Evolutionary conservation across 2,888 invertebrate species (phyloP).

Genomic region (Tenthredo scrophulariae): DNA sequence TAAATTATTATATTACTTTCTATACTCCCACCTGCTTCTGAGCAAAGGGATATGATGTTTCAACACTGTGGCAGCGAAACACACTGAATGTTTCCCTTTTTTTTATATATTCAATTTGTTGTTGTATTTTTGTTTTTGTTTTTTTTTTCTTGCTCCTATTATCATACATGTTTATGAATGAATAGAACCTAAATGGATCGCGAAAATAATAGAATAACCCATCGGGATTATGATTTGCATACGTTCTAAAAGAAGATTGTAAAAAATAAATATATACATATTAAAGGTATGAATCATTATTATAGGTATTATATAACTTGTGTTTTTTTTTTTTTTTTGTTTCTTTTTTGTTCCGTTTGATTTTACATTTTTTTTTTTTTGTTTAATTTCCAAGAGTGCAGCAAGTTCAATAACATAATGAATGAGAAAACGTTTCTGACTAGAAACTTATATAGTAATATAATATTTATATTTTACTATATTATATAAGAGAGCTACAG

Average conservation of each 20-base stretch:
- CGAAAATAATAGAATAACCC: conserved; percentile 7
- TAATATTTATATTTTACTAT: background rate
- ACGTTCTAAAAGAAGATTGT: background rate
- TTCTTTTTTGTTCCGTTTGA: background rate
- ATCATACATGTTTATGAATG: background rate
- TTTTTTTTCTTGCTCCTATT: background rate
- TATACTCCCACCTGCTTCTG: conserved; percentile 55
- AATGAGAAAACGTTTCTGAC: conserved; percentile 41
- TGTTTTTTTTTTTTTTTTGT: background rate
- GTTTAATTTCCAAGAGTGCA: background rate
- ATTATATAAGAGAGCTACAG: conserved; percentile 71
- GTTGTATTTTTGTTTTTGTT: background rate
- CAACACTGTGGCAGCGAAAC: background rate
- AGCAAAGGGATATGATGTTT: conserved; percentile 46
- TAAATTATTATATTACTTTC: conserved; percentile 57
- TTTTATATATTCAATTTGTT: background rate
- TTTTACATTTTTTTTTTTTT: background rate
- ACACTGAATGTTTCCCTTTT: background rate
- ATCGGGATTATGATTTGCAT: background rate
- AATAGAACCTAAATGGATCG: background rate
- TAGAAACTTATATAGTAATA: conserved; percentile 38
- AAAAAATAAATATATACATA: conserved; percentile 24
- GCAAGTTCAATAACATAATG: background rate
- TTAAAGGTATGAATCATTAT: background rate
- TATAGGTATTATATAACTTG: background rate